Evolutionary conservation across 30 jellyfish, hydroid and myxozoan genomes (phyloP), one percentile per base, ranked within the genome.

Genomic region (Clytia hemisphaerica): DNA sequence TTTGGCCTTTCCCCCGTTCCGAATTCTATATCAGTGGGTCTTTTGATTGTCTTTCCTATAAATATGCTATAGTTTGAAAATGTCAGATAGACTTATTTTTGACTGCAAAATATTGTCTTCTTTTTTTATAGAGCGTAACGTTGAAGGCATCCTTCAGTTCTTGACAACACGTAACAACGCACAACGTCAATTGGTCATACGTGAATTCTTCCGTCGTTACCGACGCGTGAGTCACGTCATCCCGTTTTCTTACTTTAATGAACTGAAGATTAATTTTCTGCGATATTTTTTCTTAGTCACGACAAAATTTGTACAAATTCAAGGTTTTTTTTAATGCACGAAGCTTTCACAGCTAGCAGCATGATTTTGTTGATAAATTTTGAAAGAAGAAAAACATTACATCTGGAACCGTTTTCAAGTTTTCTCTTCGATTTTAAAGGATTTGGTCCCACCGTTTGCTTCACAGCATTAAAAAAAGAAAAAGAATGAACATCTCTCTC

Each of bases 181-280:
- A 1, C 99, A 91, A 50, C 67, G 99, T 26, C 99, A 91, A 61
- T 84, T 91, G 2, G 65, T 91, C 35, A 89, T 83, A 25, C 71
- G 99, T 19, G 99, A 91, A 59, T 91, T 91, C 66, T 91, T 91
- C 81, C 71, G 99, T 48, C 75, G 99, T 66, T 91, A 91, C 81
- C 65, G 99, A 72, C 75, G 99, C 63, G 99, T 82, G 58, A 61
- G 93, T 48, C 42, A 42, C 9, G 9, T 15, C 12, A 24, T 62
- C 18, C 30, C 6, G 0, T 62, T 2, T 15, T 10, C 53, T 12
- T 10, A n/a, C 12, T 42, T 26, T 57, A 4, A 12, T 4, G 37
- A 21, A 25, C 53, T 12, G 4, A 16, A 6, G 5, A 57, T 16
- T 51, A 33, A 14, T 51, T 7, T 9, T 7, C 18, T 51, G 57